Evolutionary conservation across 2,797 vertebrate genomes (phyloP).

Genomic region (Typhlichthys eigenmanni): DNA sequence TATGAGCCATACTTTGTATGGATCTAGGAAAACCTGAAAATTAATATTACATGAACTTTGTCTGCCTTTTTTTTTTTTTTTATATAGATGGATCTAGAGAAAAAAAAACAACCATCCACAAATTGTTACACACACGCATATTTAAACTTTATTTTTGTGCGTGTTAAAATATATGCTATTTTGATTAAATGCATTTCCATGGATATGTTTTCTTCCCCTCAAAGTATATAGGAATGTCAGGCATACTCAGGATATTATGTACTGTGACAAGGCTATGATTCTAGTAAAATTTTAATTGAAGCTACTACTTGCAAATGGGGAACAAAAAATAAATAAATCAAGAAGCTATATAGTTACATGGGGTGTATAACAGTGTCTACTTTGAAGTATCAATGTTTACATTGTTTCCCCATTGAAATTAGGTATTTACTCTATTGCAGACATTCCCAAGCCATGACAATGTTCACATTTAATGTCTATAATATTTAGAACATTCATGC

Average conservation of each 20-base stretch:
- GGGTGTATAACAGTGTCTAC: neutral
- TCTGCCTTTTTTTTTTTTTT: too few relatives aligned
- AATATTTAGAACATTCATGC: conserved; percentile 28
- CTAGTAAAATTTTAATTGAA: conserved; percentile 18
- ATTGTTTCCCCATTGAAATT: neutral
- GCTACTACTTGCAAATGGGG: conserved; percentile 14
- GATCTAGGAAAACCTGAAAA: too few relatives aligned
- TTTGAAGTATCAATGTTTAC: conserved; percentile 11
- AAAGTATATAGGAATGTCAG: conserved; percentile 15
- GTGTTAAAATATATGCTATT: too few relatives aligned
- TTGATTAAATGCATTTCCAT: too few relatives aligned
- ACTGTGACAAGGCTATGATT: conserved; percentile 41
- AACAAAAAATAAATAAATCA: conserved; percentile 7
- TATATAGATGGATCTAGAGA: too few relatives aligned
- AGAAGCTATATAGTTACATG: neutral
- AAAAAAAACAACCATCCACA: too few relatives aligned
- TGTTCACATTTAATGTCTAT: conserved; percentile 7
- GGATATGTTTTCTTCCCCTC: too few relatives aligned
- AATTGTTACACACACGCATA: too few relatives aligned
- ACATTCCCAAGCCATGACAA: neutral
- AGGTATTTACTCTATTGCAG: too few relatives aligned
- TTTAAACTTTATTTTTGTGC: too few relatives aligned
- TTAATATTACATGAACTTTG: too few relatives aligned
- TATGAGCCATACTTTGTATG: too few relatives aligned
- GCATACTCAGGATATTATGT: conserved; percentile 38